Evolutionary conservation across 2,113 vertebrate genomes (phyloP), one percentile per base, ranked within the genome.

Genomic region (Neodontobutis hainanensis): DNA sequence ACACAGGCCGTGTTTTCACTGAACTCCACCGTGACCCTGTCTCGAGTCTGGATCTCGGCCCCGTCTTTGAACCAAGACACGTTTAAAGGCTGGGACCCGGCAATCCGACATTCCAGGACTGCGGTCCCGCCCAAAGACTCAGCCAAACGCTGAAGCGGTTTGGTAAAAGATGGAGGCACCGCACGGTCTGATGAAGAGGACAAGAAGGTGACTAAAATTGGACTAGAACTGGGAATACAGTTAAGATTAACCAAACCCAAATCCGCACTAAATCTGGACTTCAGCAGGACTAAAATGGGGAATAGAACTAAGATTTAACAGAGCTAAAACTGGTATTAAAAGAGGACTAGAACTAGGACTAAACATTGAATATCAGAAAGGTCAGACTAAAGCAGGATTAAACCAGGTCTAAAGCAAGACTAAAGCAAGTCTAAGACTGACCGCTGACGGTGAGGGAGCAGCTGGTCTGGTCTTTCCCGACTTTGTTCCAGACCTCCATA

Each of bases 401-500:
- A 6, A 34, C 4, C 27, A 34, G 27, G 50, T 10, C 19, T 52
- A 52, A 4, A 16, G 15, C 47, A 19, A n/a, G 47, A 3, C n/a
- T 19, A 19, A 6, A 49, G 5, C n/a, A 16, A 8, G n/a, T 5
- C n/a, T 49, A 49, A 34, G 27, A 98, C 96, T 77, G 84, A 99
- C 97, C 97, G 92, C 97, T 84, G 10, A 99, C 94, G 4, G 93
- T 94, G 77, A 98, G 92, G 0, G 92, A 93, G 47, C 94, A 96
- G 77, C 94, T 93, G 34, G 94, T 97, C 57, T 93, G 90, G 52
- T 94, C 95, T 87, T 93, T 94, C 43, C 97, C 96, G 36, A 96
- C 97, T 80, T 95, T 94, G 32, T 98, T 99, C 14, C 94, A 92
- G 80, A 99, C 92, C 85, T 98, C 96, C 92, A 98, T 93, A 1